Evolutionary conservation across 2,113 vertebrate genomes (phyloP).

Genomic region (Chamaea fasciata): DNA sequence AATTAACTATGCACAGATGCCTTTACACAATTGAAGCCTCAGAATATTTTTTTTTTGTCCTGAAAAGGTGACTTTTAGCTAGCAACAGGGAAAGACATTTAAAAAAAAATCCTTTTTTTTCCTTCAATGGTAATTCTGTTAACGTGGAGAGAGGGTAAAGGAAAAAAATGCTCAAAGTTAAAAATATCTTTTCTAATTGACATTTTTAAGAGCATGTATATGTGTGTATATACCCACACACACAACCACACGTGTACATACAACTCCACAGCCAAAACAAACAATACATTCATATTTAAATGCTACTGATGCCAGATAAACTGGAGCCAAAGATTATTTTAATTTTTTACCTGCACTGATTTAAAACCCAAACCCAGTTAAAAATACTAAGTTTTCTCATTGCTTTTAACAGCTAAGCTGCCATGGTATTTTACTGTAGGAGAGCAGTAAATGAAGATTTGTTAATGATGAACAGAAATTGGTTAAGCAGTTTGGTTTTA

Average conservation of each 20-base stretch:
- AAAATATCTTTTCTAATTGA: not conserved
- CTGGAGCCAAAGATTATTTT: not conserved
- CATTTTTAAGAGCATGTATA: slow-evolving; percentile 31
- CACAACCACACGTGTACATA: not conserved
- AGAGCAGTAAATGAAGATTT: not conserved
- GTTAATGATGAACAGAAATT: slow-evolving; percentile 47
- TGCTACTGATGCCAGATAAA: not conserved
- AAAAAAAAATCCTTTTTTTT: not conserved
- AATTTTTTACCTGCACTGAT: not conserved
- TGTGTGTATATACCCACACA: slow-evolving; percentile 46
- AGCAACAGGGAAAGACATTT: not conserved
- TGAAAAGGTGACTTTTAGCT: not conserved
- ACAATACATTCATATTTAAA: not conserved
- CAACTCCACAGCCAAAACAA: slow-evolving; percentile 18
- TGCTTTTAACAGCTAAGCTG: not conserved
- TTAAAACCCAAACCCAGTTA: not conserved
- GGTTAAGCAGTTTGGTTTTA: slow-evolving; percentile 26
- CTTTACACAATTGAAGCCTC: not conserved
- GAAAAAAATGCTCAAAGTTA: not conserved
- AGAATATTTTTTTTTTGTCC: not conserved
- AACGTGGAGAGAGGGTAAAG: not conserved
- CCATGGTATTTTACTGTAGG: not conserved
- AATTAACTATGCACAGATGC: not conserved
- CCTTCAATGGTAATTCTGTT: not conserved
- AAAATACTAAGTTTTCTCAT: not conserved